These are phyloP conservation scores for Hemibagrus wyckioides DNA, from an alignment of 2,113 vertebrate genomes.

Conservation along the genomic window DNA sequence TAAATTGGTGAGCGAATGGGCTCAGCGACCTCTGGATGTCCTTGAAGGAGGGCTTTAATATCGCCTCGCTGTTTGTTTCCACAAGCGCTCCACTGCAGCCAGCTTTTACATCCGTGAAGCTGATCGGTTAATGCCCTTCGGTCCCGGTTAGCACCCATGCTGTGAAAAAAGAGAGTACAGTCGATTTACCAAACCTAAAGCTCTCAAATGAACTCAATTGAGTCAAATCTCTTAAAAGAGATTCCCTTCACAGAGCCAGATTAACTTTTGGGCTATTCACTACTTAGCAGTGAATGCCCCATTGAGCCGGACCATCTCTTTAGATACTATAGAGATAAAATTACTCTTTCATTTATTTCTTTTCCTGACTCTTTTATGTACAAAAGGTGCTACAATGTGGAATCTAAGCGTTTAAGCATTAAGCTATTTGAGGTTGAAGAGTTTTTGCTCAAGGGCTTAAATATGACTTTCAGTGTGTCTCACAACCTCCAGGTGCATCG, in stretches of 20 bases:
- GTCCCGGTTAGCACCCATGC: not conserved
- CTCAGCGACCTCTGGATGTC: constrained; percentile 67
- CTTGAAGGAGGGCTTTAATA: constrained; percentile 54
- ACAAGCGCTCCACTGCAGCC: constrained; percentile 7
- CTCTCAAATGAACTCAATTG: constrained; percentile 8
- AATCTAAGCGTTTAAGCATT: not conserved
- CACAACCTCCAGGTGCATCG: not conserved
- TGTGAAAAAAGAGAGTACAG: constrained; percentile 9
- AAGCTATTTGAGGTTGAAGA: not conserved
- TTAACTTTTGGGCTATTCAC: not conserved
- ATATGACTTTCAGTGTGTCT: not conserved
- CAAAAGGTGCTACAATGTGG: no score
- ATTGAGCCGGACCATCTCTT: not conserved
- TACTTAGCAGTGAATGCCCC: constrained; percentile 8
- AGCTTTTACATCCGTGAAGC: not conserved
- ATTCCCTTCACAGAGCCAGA: not conserved
- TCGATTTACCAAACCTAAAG: not conserved
- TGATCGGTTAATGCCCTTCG: not conserved
- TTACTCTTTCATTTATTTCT: not conserved
- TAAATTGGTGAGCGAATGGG: constrained; percentile 63
- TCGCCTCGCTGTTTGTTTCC: constrained; percentile 27
- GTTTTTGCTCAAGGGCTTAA: not conserved
- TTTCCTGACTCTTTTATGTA: not conserved
- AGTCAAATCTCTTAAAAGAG: constrained; percentile 16
- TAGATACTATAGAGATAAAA: not conserved